phyloP scores from a whole-genome alignment of 2,888 invertebrate genomes.

The Eupithecia vulgata region DNA sequence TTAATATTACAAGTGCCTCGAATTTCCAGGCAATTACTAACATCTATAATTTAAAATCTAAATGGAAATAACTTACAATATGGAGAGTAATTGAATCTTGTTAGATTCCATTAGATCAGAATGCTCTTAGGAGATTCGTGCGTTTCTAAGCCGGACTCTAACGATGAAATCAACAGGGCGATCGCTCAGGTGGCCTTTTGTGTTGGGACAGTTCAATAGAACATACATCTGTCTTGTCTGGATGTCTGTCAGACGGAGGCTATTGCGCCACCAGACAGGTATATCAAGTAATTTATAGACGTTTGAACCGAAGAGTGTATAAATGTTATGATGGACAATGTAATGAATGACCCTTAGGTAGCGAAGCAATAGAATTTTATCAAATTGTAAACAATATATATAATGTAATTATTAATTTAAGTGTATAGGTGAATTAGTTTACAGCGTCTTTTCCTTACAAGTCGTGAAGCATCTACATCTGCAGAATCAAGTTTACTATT shows the following conservation, averaged over 20 bases:
- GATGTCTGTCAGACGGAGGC: conserved; percentile 51
- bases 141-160: conserved; percentile 41
- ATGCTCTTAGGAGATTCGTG: conserved; percentile 39
- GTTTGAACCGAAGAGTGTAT: neutral
- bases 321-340: conserved; percentile 1
- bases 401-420: neutral
- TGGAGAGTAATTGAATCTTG: conserved; percentile 32
- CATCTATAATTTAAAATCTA: conserved; percentile 29
- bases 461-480: neutral
- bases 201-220: conserved; percentile 67
- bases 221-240: conserved; percentile 65
- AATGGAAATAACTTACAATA: conserved; percentile 28
- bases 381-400: neutral
- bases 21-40: conserved; percentile 4
- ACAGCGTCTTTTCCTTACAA: neutral
- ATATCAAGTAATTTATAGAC: conserved; percentile 18
- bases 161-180: conserved; percentile 53
- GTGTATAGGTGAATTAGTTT: neutral
- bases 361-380: neutral
- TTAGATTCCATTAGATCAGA: conserved; percentile 36
- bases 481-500: neutral
- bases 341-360: neutral
- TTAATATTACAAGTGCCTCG: conserved; percentile 17
- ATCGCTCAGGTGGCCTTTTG: conserved; percentile 64
- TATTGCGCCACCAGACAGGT: conserved; percentile 50